phyloP scores from a whole-genome alignment of 2,113 vertebrate species.

The Tapirus terrestris region DNA sequence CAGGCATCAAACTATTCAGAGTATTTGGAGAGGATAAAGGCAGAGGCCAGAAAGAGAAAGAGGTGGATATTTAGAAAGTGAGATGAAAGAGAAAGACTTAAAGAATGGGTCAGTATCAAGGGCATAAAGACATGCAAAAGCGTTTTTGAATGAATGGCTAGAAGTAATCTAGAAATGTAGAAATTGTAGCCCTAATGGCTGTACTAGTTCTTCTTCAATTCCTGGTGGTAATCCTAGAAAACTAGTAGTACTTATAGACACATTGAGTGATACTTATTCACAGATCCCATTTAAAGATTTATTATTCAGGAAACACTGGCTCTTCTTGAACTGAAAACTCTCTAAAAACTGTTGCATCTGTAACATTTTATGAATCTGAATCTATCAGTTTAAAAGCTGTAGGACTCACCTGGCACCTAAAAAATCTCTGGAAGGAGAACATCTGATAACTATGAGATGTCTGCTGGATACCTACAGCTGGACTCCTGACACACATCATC shows the following conservation, averaged over 20 bases:
- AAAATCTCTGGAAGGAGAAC: neutral
- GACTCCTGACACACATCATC: too few species aligned
- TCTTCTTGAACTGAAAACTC: neutral
- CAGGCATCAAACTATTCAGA: neutral
- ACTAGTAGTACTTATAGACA: neutral
- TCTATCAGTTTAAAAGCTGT: neutral
- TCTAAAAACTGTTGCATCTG: too few species aligned
- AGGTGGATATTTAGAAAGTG: neutral
- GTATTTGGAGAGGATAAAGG: neutral
- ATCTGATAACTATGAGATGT: neutral
- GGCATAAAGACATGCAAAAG: neutral
- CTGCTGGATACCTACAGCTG: neutral
- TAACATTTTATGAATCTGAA: neutral
- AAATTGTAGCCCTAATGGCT: neutral
- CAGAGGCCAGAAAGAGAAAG: neutral
- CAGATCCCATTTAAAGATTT: neutral
- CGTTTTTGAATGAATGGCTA: too few species aligned
- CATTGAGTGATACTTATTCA: neutral
- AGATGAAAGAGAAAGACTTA: neutral
- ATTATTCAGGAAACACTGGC: neutral
- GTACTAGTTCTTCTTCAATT: too few species aligned
- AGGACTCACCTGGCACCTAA: neutral
- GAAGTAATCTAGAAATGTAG: neutral
- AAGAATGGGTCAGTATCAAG: rapidly evolving
- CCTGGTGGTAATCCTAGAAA: neutral